Base-by-base conservation (phyloP, 2,888 invertebrate genomes). In the Falcaria lacertinaria region DNA sequence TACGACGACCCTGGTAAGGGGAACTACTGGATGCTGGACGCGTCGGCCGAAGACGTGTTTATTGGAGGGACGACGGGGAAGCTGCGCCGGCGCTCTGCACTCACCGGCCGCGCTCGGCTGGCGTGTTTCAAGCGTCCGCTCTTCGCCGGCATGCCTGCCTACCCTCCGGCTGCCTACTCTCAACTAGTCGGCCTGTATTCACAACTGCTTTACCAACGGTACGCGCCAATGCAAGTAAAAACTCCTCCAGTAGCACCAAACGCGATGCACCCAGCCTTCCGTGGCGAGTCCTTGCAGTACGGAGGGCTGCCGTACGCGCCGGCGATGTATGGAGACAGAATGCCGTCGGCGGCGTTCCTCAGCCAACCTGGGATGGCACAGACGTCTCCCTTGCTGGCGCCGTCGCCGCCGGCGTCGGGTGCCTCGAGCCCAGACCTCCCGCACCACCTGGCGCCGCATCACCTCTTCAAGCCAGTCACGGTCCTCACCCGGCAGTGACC, bases 1-100 rank as follows among this genome's bases (percentile, higher is more conserved):
- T 99, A 99, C 87, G 98, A 99, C 84, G 99, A 99, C 80, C 99
- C 99, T 0, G 99, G 99, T 2, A 99, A 99, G 83, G 99, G 99
- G 0, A 99, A 99, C 89, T 99, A 99, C 89, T 99, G 99, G 99
- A 99, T 99, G 98, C 82, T 99, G 65, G 99, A 99, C 79, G 96
- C 98, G 1, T 97, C 97, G 19, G 95, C 97, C n/a, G 98, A 99
- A 73, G 99, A 99, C 69, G 98, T 99, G 32, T 98, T 98, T 80
- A 99, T 99, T 72, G 99, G 99, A 0, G 97, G 98, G 1, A 97
- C 98, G 0, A 99, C 99, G 0, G 99, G 99, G 1, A 99, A 83
- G 84, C 90, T 99, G 15, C 92, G 98, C 0, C 90, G 99, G 32
- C 91, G 98, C 41, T 96, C 97, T 0, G 97, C 98, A 0, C 95